These are phyloP conservation scores for Cirrhinus mrigala DNA, from an alignment of 2,797 vertebrate genomes.

Conservation along the genomic window DNA sequence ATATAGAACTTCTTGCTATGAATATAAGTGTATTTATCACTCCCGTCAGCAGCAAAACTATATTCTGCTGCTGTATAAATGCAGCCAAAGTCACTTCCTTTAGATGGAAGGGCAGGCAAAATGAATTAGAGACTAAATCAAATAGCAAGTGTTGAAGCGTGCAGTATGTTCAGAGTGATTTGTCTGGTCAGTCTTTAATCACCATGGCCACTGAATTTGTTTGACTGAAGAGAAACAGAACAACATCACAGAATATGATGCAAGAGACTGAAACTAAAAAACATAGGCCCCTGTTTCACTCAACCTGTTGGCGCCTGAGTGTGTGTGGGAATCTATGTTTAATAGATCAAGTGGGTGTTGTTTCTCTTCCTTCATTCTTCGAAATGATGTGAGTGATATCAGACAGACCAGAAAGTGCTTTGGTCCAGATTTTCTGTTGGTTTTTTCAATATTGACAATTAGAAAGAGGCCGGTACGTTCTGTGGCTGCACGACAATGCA, in stretches of 20 bases:
- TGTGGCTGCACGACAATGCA: background rate
- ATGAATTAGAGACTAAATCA: slow-evolving; percentile 27
- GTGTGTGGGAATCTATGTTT: slow-evolving; percentile 3
- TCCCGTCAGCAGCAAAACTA: background rate
- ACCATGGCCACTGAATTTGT: slow-evolving; percentile 12
- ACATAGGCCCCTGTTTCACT: slow-evolving; percentile 20
- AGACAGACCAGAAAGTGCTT: background rate
- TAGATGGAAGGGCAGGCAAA: slow-evolving; percentile 5
- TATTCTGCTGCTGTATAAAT: background rate
- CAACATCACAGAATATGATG: slow-evolving; percentile 40
- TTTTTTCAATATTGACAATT: background rate
- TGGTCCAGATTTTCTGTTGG: too few relatives aligned
- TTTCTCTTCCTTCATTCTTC: slow-evolving; percentile 9
- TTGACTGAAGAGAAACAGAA: slow-evolving; percentile 36
- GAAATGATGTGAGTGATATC: slow-evolving; percentile 1
- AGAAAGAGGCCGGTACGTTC: slow-evolving; percentile 24
- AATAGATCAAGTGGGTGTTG: background rate
- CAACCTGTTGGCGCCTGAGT: background rate
- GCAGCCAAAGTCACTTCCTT: background rate
- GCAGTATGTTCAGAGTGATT: slow-evolving; percentile 14
- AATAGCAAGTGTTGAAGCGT: background rate
- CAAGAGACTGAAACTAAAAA: slow-evolving; percentile 45
- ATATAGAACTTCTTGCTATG: background rate
- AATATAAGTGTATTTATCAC: background rate
- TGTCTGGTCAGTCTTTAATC: slow-evolving; percentile 40